Evolutionary conservation across 2,888 invertebrate genomes (phyloP).

Genomic region (Drosophila eohydei): DNA sequence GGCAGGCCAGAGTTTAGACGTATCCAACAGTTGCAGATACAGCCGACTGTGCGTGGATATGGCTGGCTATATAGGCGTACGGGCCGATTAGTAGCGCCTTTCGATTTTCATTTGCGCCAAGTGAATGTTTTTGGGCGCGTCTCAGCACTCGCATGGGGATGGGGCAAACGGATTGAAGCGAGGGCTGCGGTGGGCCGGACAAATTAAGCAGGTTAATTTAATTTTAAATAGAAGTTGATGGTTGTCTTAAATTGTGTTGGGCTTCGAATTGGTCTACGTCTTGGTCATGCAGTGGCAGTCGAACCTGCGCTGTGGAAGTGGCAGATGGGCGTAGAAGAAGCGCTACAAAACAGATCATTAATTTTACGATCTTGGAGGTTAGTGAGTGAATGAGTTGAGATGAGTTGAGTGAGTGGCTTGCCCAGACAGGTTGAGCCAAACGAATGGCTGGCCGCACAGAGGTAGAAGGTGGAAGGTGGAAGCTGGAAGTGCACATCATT

Average conservation of each 20-base stretch:
- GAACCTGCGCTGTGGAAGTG: slow-evolving; percentile 8
- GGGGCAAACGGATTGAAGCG: slow-evolving; percentile 10
- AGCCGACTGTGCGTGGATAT: slow-evolving; percentile 35
- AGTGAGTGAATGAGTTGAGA: slow-evolving; percentile 55
- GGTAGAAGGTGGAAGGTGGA: slow-evolving; percentile 14
- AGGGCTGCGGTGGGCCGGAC: slow-evolving; percentile 23
- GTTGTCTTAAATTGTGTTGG: slow-evolving; percentile 49
- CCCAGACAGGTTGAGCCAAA: slow-evolving; percentile 49
- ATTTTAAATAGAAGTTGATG: slow-evolving; percentile 79
- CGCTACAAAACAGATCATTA: slow-evolving; percentile 66
- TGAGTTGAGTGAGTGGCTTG: slow-evolving; percentile 36
- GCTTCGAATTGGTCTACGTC: background rate
- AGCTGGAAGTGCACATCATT: slow-evolving; percentile 61
- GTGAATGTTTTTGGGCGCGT: slow-evolving; percentile 75
- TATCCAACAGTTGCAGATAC: slow-evolving; percentile 49
- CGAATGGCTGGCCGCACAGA: slow-evolving; percentile 15
- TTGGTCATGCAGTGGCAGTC: slow-evolving; percentile 43
- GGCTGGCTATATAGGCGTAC: slow-evolving; percentile 61
- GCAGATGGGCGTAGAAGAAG: slow-evolving; percentile 63
- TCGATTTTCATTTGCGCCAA: slow-evolving; percentile 65
- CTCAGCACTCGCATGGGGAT: slow-evolving; percentile 20
- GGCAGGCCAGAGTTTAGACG: slow-evolving; percentile 52
- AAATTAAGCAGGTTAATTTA: slow-evolving; percentile 80
- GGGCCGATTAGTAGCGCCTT: slow-evolving; percentile 79
- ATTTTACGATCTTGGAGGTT: slow-evolving; percentile 76